Evolutionary conservation across 2,113 vertebrate species (phyloP).

Genomic region (Tamias sibiricus): DNA sequence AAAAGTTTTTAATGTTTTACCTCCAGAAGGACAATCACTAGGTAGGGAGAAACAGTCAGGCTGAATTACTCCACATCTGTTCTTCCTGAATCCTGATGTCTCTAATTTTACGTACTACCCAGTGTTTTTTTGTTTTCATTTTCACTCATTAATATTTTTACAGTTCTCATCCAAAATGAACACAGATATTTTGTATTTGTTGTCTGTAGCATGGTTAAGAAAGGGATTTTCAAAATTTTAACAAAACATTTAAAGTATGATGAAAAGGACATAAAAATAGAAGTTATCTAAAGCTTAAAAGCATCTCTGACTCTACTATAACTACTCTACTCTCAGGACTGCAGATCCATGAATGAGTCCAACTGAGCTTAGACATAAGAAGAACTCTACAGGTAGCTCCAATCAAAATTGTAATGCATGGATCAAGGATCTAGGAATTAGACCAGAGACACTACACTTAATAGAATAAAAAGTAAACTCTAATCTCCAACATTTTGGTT

Average conservation of each 20-base stretch:
- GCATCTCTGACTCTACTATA: background rate
- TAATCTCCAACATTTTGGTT: too few species aligned
- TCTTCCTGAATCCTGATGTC: background rate
- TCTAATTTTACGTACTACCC: background rate
- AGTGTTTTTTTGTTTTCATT: background rate
- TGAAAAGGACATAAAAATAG: background rate
- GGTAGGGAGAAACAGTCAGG: too few species aligned
- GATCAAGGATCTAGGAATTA: too few species aligned
- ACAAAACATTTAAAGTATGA: background rate
- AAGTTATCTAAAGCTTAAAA: background rate
- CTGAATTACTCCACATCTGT: background rate
- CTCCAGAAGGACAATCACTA: background rate
- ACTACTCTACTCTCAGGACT: background rate
- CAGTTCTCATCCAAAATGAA: background rate
- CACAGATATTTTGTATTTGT: conserved; percentile 8
- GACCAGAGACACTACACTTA: too few species aligned
- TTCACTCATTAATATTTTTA: background rate
- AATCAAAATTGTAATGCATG: background rate
- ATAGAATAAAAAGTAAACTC: too few species aligned
- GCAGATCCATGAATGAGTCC: background rate
- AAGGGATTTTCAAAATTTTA: background rate
- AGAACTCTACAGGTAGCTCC: background rate
- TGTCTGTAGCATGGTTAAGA: background rate
- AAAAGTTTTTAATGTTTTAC: background rate
- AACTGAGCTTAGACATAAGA: background rate